Conservation (phyloP, 2,888 invertebrate species). For the Diploptera punctata region DNA sequence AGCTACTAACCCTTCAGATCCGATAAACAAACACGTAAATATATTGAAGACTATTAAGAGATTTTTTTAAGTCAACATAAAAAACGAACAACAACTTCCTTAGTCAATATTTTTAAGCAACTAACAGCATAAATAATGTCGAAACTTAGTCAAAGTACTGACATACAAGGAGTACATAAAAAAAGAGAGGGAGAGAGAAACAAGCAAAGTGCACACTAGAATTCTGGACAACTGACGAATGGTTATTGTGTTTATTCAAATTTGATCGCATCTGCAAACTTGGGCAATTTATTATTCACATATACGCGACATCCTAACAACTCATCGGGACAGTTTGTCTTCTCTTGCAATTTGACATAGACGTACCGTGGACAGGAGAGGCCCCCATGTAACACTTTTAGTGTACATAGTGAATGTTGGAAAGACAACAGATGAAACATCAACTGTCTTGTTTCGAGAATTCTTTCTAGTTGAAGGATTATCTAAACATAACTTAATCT, state of each 20-base stretch:
- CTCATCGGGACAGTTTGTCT: constrained; percentile 1
- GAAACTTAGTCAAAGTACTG: too few relatives aligned
- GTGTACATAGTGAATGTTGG: too few relatives aligned
- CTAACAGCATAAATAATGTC: too few relatives aligned
- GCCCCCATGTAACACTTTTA: neutral
- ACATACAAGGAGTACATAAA: too few relatives aligned
- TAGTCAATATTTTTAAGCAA: too few relatives aligned
- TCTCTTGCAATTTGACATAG: neutral
- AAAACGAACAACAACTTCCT: too few relatives aligned
- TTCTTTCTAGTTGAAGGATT: neutral
- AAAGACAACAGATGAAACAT: neutral
- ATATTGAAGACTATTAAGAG: too few relatives aligned
- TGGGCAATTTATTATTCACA: neutral
- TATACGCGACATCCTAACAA: neutral
- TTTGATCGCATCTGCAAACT: neutral
- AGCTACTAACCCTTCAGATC: too few relatives aligned
- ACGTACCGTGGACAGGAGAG: neutral
- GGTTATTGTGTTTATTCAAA: neutral
- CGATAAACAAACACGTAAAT: too few relatives aligned
- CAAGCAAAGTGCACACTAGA: neutral
- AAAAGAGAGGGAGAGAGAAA: too few relatives aligned
- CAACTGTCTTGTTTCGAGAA: neutral
- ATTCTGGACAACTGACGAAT: neutral
- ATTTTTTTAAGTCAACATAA: too few relatives aligned
- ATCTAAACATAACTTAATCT: neutral